phyloP scores from a whole-genome alignment of 2,888 invertebrate genomes.

The Apodemia mormo region DNA sequence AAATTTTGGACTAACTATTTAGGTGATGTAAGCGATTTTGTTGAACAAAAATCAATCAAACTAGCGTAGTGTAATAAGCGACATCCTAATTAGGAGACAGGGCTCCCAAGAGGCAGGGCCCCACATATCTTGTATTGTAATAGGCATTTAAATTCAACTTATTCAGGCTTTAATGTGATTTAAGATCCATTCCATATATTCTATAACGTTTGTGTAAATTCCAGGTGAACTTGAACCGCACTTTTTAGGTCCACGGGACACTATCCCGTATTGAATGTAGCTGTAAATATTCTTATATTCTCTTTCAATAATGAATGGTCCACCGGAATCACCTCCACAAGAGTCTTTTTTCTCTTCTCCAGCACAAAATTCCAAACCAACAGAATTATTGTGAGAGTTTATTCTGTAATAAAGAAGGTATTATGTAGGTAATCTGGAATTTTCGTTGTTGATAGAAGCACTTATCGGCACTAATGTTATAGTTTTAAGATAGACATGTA shows the following conservation, averaged over 20 bases:
- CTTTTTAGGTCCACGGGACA: constrained; percentile 41
- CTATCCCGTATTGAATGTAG: constrained; percentile 47
- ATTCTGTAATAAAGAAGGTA: background rate
- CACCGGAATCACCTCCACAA: constrained; percentile 86
- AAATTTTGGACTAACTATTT: too few species aligned
- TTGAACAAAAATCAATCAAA: too few species aligned
- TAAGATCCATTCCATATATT: constrained; percentile 63
- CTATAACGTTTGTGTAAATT: constrained; percentile 63
- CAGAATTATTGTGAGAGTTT: background rate
- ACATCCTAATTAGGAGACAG: too few species aligned
- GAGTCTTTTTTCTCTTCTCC: constrained; percentile 78
- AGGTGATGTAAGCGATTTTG: too few species aligned
- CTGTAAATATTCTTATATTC: constrained; percentile 26
- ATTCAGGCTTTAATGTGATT: constrained; percentile 38
- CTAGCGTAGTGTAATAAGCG: too few species aligned
- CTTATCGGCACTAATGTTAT: too few species aligned
- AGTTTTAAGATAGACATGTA: too few species aligned
- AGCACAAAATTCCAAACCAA: constrained; percentile 47
- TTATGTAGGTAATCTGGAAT: background rate
- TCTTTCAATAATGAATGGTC: constrained; percentile 75
- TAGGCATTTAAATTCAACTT: background rate
- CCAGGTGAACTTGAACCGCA: constrained; percentile 60
- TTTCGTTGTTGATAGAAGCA: too few species aligned
- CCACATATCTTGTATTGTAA: too few species aligned
- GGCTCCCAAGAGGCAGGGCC: too few species aligned